phyloP scores from a whole-genome alignment of 92 coral and sea anemone genomes.

The Paragorgia papillata region DNA sequence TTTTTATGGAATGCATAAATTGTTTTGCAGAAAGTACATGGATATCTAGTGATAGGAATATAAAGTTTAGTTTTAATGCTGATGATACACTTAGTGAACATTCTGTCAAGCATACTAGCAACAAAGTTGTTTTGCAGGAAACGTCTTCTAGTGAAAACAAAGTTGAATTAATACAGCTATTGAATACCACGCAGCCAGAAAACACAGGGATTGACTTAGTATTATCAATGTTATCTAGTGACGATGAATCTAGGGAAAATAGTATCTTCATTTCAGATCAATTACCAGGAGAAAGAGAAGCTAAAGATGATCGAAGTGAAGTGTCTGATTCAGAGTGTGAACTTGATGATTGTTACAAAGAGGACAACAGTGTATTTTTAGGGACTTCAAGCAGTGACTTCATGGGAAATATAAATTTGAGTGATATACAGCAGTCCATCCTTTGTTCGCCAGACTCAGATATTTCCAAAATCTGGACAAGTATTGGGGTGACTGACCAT shows the following conservation, averaged over 20 bases:
- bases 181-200: neutral
- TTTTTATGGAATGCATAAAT: slow-evolving; percentile 50
- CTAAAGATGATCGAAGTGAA: neutral
- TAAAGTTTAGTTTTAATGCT: neutral
- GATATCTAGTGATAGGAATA: neutral
- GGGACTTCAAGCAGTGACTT: neutral
- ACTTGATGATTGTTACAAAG: neutral
- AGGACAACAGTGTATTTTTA: neutral
- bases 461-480: neutral
- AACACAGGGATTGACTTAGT: slow-evolving; percentile 6
- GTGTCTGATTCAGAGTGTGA: neutral
- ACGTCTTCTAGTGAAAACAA: neutral
- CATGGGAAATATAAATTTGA: neutral
- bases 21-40: neutral
- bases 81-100: slow-evolving; percentile 8
- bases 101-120: neutral
- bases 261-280: too few relatives aligned
- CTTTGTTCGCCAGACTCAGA: neutral
- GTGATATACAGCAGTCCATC: slow-evolving; percentile 24
- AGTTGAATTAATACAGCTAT: slow-evolving; percentile 12
- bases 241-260: slow-evolving; percentile 2
- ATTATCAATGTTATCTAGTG: slow-evolving; percentile 28
- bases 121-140: neutral
- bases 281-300: neutral
- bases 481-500: neutral